phyloP scores from a whole-genome alignment of 2,888 invertebrate species.

The Callyntrura sp. region DNA sequence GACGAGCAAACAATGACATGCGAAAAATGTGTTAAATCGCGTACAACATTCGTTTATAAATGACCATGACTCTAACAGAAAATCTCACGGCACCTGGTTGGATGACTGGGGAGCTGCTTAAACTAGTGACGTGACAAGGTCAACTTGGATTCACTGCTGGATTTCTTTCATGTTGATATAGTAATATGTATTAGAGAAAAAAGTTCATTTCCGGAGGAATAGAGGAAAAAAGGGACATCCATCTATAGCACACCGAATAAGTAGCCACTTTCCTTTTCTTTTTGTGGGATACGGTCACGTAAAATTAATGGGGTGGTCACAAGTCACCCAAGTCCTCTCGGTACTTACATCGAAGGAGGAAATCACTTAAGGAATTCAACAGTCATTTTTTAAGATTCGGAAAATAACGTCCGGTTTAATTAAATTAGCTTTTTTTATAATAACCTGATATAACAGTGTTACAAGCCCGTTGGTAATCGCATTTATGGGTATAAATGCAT shows the following conservation, averaged over 20 bases:
- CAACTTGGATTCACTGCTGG: no score
- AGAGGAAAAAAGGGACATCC: not conserved
- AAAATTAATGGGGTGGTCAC: conserved; percentile 39
- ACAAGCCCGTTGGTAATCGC: not conserved
- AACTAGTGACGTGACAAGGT: no score
- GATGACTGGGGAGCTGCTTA: no score
- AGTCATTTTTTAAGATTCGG: conserved; percentile 41
- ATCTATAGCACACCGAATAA: not conserved
- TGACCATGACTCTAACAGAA: no score
- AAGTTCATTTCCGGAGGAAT: not conserved
- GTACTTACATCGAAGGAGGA: not conserved
- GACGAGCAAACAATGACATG: no score
- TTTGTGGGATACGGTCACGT: not conserved
- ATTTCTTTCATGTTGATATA: no score
- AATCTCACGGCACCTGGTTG: no score
- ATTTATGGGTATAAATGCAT: not conserved
- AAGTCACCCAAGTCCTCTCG: conserved; percentile 8
- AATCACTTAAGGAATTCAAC: conserved; percentile 35
- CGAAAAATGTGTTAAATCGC: no score
- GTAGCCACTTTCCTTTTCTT: no score
- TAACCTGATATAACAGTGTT: not conserved
- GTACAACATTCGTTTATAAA: no score
- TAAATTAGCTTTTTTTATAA: conserved; percentile 33
- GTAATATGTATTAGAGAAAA: not conserved
- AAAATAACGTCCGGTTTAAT: conserved; percentile 17